phyloP scores from a whole-genome alignment of 2,113 vertebrate genomes.

The Stegostoma tigrinum region DNA sequence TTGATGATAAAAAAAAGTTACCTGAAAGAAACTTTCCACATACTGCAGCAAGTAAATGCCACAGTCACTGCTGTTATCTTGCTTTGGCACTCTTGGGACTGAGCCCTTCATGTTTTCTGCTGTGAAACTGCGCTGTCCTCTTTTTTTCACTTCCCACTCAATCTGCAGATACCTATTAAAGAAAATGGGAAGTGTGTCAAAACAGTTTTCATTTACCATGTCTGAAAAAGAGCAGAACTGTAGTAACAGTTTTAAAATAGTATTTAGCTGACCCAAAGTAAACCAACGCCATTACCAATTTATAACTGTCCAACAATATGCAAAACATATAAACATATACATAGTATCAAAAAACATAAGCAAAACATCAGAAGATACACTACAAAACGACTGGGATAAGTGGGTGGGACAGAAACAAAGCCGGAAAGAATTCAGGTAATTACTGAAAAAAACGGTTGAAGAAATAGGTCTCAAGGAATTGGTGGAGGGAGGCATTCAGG shows the following conservation, averaged over 20 bases:
- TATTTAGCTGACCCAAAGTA: background rate
- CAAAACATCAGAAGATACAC: background rate
- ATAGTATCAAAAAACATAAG: background rate
- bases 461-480: background rate
- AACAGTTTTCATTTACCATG: background rate
- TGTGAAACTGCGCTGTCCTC: conserved; percentile 67
- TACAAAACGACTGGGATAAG: background rate
- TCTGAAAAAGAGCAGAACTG: background rate
- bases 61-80: conserved; percentile 93
- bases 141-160: conserved; percentile 80
- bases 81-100: conserved; percentile 81
- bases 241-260: background rate
- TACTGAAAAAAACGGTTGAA: background rate
- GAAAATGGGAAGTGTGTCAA: conserved; percentile 20
- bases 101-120: conserved; percentile 71
- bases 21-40: conserved; percentile 89
- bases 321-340: too few relatives aligned
- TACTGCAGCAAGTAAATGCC: conserved; percentile 91
- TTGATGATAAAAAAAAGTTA: conserved; percentile 45
- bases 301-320: background rate
- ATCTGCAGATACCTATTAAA: conserved; percentile 78
- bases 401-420: background rate
- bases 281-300: background rate
- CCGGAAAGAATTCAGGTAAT: background rate
- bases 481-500: too few relatives aligned